Evolutionary conservation across 2,113 vertebrate species (phyloP).

Genomic region (Casuarius casuarius): DNA sequence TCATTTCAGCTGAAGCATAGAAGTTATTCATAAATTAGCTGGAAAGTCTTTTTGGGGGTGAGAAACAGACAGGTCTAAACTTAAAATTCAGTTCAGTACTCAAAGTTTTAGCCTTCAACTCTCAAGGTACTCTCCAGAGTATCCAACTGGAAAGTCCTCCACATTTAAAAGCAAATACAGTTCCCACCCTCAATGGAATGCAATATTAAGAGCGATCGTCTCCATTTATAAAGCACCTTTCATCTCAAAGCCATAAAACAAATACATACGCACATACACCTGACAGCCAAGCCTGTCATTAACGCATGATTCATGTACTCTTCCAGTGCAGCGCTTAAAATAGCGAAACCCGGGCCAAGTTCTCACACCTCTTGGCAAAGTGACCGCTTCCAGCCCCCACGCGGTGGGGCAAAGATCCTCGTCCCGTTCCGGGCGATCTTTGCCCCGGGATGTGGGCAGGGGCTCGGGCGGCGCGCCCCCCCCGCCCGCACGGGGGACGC

Average conservation of each 20-base stretch:
- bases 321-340: background rate
- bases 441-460: background rate
- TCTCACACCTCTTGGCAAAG: background rate
- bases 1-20: background rate
- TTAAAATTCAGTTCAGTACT: background rate
- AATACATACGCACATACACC: background rate
- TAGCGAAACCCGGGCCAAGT: background rate
- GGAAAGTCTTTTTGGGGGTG: background rate
- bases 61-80: background rate
- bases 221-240: background rate
- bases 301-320: background rate
- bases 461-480: background rate
- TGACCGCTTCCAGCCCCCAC: background rate
- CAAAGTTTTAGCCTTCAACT: background rate
- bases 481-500: background rate
- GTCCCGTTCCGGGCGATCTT: background rate
- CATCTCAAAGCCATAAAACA: background rate
- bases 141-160: background rate
- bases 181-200: background rate
- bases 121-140: background rate
- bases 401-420: background rate
- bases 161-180: background rate
- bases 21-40: background rate
- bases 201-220: accelerated
- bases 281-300: background rate